Base-by-base conservation (phyloP, 2,113 vertebrate genomes). In the Rhizomys pruinosus region DNA sequence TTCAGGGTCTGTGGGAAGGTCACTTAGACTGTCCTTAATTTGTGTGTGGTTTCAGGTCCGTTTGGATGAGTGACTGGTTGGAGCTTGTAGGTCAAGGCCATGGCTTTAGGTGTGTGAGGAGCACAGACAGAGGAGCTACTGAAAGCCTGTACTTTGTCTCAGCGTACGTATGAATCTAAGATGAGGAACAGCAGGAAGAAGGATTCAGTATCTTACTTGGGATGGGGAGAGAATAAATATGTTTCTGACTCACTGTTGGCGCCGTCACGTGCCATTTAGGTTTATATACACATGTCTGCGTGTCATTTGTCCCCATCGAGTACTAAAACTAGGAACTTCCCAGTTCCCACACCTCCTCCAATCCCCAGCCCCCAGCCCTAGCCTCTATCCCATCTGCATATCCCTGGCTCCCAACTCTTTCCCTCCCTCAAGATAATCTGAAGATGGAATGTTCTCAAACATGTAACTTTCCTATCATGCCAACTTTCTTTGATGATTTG, bases 401-500 rank as follows among this genome's bases (percentile, higher is more conserved):
- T 13, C 69, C 34, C 2, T 17, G 23, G 3, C 66, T 42, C 23
- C 1, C 2, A 68, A 42, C 27, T 27, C 73, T 74, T 68, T 72
- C 72, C 66, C 52, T 78, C 32, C n/a, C 47, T 66, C 20, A 61
- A 66, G 71, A 93, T 74, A 32, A 42, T 7, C 2, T 42, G n/a
- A 81, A 91, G 87, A 73, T 7, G 2, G 9, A 32, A 81, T 37
- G 39, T 34, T 29, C 16, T 42, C 15, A 23, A 32, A 34, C 0
- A 42, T 13, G 13, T 47, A 57, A 69, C 69, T 69, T 1, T 64
- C 64, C 47, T 63, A 16, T 17, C n/a, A 29, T 82, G 74, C 39
- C 85, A 42, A 16, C 73, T 86, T 80, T 61, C 80, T 91, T 92
- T 89, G 82, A 59, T 37, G 42, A 84, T 32, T 82, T 63, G 20